These are phyloP conservation scores for Oreonectes daqikongensis DNA, from an alignment of 2,797 vertebrate species.

Conservation along the genomic window DNA sequence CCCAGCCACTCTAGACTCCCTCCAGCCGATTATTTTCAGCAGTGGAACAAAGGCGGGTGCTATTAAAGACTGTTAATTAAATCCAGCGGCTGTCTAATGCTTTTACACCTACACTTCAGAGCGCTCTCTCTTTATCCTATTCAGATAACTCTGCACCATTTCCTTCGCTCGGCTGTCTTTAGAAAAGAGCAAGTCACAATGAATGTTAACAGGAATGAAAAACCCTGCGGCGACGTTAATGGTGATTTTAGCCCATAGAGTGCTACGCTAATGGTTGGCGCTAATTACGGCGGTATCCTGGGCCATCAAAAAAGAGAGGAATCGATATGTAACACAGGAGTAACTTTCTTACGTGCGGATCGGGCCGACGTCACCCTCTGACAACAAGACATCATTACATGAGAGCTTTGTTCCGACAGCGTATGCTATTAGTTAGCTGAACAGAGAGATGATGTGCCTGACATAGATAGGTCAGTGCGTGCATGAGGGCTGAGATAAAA, in stretches of 20 bases:
- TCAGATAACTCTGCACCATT: constrained; percentile 72
- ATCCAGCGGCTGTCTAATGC: constrained; percentile 78
- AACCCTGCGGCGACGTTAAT: constrained; percentile 80
- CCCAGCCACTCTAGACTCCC: constrained; percentile 70
- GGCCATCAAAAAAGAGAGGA: constrained; percentile 73
- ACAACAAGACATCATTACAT: constrained; percentile 58
- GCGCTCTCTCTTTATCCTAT: constrained; percentile 72
- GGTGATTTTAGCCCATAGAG: constrained; percentile 77
- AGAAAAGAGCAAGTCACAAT: constrained; percentile 75
- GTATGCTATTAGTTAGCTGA: constrained; percentile 66
- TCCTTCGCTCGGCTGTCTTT: constrained; percentile 73
- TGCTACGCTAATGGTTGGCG: constrained; percentile 79
- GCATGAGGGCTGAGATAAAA: constrained; percentile 31
- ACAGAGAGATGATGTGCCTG: constrained; percentile 66
- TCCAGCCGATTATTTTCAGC: constrained; percentile 78
- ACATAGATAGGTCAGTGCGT: constrained; percentile 61
- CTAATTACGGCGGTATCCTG: constrained; percentile 81
- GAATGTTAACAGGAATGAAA: constrained; percentile 74
- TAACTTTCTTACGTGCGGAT: constrained; percentile 30
- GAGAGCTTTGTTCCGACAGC: constrained; percentile 64
- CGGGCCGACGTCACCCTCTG: constrained; percentile 43
- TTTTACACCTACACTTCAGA: constrained; percentile 81
- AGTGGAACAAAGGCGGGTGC: constrained; percentile 73
- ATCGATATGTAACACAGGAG: constrained; percentile 75
- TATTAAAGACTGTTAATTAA: constrained; percentile 79